These are phyloP conservation scores for Elachura formosa DNA, from an alignment of 2,113 vertebrate species.

Conservation along the genomic window DNA sequence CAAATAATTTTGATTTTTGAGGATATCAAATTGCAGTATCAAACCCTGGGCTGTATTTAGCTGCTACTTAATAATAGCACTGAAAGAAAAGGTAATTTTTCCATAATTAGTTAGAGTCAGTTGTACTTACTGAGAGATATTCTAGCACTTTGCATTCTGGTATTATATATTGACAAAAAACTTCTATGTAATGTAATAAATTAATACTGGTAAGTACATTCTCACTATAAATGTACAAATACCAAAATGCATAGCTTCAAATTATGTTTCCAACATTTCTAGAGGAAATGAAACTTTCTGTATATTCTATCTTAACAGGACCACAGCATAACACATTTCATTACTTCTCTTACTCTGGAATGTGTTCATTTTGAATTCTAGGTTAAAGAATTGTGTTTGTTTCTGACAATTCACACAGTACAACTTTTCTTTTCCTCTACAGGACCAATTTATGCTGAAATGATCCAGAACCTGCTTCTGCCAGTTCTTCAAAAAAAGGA, in stretches of 20 bases:
- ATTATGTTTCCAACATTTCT: background rate
- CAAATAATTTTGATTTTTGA: background rate
- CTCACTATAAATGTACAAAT: background rate
- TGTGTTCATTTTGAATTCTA: background rate
- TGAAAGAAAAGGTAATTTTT: background rate
- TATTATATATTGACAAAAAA: background rate
- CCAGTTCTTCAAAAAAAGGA: slow-evolving; percentile 94
- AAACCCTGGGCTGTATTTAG: background rate
- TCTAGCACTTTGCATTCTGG: background rate
- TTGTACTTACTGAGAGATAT: background rate
- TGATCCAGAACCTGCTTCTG: slow-evolving; percentile 96
- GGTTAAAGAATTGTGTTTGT: background rate
- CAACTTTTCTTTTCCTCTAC: slow-evolving; percentile 41
- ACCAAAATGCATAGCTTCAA: background rate
- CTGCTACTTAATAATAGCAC: background rate
- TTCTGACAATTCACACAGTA: background rate
- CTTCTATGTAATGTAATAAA: background rate
- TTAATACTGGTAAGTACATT: background rate
- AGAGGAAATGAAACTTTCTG: background rate
- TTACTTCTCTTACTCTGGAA: background rate
- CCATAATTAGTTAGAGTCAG: background rate
- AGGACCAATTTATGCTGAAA: slow-evolving; percentile 97
- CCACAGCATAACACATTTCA: background rate
- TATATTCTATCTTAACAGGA: background rate
- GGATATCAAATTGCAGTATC: background rate